Evolutionary conservation across 2,113 vertebrate species (phyloP).

Genomic region (Caloenas nicobarica): DNA sequence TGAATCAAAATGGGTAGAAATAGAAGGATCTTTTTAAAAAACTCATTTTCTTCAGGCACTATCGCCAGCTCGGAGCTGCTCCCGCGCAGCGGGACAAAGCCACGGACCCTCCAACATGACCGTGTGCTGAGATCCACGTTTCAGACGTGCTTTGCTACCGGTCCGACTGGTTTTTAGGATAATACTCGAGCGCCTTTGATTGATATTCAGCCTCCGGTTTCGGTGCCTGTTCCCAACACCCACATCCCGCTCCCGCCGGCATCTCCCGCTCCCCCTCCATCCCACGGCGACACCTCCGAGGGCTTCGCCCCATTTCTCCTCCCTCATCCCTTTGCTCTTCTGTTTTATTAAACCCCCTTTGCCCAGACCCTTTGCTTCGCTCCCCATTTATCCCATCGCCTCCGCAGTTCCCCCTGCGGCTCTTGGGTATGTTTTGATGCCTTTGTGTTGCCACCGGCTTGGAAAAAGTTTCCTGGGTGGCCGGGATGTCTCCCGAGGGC

Average conservation of each 20-base stretch:
- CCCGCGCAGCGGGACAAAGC: not conserved
- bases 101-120: rapidly evolving
- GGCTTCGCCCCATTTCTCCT: not conserved
- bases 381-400: rapidly evolving
- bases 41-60: rapidly evolving
- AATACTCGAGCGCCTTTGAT: not conserved
- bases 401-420: not conserved
- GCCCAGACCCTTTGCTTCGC: rapidly evolving
- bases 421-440: not conserved
- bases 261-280: not conserved
- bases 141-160: not conserved
- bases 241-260: not conserved
- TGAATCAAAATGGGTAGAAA: not conserved
- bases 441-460: rapidly evolving
- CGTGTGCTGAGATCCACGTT: not conserved
- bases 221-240: not conserved
- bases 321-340: not conserved
- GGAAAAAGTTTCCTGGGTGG: not conserved
- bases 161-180: not conserved
- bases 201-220: not conserved
- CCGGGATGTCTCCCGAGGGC: not conserved
- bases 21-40: rapidly evolving
- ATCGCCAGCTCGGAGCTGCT: not conserved
- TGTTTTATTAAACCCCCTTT: not conserved
- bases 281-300: rapidly evolving